Percentiles rank a stretch among this genome's conserved stretches.
phyloP scores from a whole-genome alignment of 2,888 invertebrate species.

The Andrena fulva region DNA sequence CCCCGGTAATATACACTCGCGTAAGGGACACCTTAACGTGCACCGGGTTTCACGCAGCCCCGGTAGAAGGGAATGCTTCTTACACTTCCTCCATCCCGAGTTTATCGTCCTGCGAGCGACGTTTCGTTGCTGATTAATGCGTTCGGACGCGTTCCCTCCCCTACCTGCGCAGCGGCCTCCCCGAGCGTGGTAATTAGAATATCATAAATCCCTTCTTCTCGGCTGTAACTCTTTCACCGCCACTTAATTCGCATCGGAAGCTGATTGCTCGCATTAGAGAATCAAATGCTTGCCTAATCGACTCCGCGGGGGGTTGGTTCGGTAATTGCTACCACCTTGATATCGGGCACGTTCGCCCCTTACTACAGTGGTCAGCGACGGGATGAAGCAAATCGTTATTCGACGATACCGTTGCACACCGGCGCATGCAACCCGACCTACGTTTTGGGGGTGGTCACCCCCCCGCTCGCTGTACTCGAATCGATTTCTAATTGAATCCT shows the following conservation, averaged over 20 bases:
- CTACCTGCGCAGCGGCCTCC: not conserved
- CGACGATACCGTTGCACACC: not conserved
- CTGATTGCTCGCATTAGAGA: no score
- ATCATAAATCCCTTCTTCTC: conserved; percentile 9
- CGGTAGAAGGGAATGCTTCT: conserved; percentile 36
- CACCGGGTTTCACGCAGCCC: not conserved
- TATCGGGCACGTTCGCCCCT: not conserved
- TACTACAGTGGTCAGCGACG: not conserved
- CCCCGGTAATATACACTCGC: conserved; percentile 50
- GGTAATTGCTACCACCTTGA: no score
- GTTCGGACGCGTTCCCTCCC: conserved; percentile 1
- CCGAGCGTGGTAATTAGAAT: conserved; percentile 19
- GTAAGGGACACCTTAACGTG: conserved; percentile 48
- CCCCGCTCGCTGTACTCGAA: conserved; percentile 14
- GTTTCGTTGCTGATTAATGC: conserved; percentile 49
- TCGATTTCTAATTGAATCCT: conserved; percentile 57
- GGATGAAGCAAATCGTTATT: conserved; percentile 21
- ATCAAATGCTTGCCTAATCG: no score
- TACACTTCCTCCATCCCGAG: conserved; percentile 19
- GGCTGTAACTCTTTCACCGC: not conserved
- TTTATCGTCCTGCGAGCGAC: conserved; percentile 50
- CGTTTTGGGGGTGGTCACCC: not conserved
- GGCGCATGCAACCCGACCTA: conserved; percentile 9
- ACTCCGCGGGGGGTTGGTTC: no score
- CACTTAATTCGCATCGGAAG: no score